Conservation (phyloP, 2,888 invertebrate species). For the Pherbina coryleti region DNA sequence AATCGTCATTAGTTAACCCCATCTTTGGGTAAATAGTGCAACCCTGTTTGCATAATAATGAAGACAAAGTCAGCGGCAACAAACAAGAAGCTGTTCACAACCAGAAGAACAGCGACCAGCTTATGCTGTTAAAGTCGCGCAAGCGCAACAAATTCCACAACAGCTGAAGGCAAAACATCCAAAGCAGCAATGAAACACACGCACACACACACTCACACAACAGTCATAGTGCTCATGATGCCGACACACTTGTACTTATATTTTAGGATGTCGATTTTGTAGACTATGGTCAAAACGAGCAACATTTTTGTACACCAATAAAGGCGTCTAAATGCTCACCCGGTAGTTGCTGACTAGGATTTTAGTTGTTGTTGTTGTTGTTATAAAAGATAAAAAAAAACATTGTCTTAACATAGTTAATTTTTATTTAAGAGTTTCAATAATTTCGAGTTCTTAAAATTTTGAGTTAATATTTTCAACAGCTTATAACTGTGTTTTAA, state of each 20-base stretch:
- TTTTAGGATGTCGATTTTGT: slow-evolving; percentile 11
- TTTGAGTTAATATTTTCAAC: no score
- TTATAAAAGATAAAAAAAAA: not conserved
- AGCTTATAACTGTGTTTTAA: no score
- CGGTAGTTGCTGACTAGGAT: not conserved
- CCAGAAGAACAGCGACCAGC: slow-evolving; percentile 22
- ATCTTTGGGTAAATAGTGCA: slow-evolving; percentile 69
- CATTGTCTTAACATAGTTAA: no score
- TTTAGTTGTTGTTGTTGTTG: not conserved
- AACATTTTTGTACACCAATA: slow-evolving; percentile 17
- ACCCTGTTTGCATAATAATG: slow-evolving; percentile 70
- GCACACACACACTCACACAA: not conserved
- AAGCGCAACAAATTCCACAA: slow-evolving; percentile 5
- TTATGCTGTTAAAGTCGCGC: not conserved
- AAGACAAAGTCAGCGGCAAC: slow-evolving; percentile 53
- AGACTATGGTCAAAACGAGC: not conserved
- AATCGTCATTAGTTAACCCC: slow-evolving; percentile 65
- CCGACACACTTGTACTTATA: not conserved
- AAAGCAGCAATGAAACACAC: not conserved
- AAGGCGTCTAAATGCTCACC: slow-evolving; percentile 3
- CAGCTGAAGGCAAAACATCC: not conserved
- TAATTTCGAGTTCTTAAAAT: no score
- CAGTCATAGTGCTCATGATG: not conserved
- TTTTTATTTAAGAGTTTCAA: no score
- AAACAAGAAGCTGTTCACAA: not conserved